phyloP scores from a whole-genome alignment of 2,113 vertebrate genomes.

The human region DNA sequence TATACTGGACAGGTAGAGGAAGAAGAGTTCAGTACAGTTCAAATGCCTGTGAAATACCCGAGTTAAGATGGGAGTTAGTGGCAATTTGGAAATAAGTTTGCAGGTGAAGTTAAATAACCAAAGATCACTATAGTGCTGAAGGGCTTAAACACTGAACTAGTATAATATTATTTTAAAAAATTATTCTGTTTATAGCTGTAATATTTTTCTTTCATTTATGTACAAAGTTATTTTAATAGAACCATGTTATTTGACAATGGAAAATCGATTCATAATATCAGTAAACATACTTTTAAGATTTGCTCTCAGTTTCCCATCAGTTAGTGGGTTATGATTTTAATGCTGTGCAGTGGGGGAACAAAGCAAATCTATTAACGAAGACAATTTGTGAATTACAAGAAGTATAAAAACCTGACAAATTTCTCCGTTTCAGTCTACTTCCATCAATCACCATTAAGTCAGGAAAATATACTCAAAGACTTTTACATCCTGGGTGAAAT shows the following conservation, averaged over 20 bases:
- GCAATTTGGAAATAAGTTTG: neutral
- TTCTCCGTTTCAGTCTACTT: neutral
- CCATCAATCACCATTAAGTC: neutral
- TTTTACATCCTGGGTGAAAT: neutral
- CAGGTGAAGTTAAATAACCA: neutral
- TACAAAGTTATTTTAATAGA: neutral
- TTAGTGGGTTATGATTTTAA: neutral
- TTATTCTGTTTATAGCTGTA: neutral
- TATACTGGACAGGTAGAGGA: neutral
- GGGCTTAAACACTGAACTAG: accelerated
- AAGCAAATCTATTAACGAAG: neutral
- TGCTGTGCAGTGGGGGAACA: neutral
- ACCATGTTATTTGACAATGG: neutral
- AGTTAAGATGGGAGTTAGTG: neutral
- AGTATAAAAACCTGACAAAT: neutral
- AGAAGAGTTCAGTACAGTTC: neutral
- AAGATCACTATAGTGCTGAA: neutral
- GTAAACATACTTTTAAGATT: neutral
- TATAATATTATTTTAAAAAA: neutral
- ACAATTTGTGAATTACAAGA: neutral
- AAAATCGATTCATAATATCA: neutral
- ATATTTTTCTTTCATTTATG: neutral
- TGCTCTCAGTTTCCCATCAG: neutral
- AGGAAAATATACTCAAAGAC: neutral
- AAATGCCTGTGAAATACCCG: neutral